Base-by-base conservation (phyloP, 1,140 invertebrate genomes). In the Ectropis grisescens region DNA sequence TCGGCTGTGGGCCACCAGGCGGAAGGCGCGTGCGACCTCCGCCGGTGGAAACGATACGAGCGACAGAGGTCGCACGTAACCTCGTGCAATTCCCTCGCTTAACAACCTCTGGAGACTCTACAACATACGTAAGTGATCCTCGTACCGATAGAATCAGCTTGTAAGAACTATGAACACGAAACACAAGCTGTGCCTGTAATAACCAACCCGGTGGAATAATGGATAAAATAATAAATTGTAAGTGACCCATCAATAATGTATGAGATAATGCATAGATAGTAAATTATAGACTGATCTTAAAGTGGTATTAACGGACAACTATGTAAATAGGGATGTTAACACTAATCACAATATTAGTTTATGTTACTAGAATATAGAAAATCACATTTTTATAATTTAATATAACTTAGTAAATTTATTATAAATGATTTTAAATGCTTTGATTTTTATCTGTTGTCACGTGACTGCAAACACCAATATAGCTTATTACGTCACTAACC, bases 21-120 rank as follows among this genome's bases (percentile, higher is more conserved):
- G 13, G 19, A 44, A 34, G 1, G 41, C 41, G 9, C 41, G 41
- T 14, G 31, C 7, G 1, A 11, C 36, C 2, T 38, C 35, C n/a
- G 13, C 19, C 1, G 36, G 27, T 9, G 24, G 12, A 24, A 26
- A 34, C 8, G 31, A 13, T 10, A 44, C 25, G 2, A 34, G 30
- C 6, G 33, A 23, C 16, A 42, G 19, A 11, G 40, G 43, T 7
- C 33, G 32, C 27, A 47, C 44, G 34, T 16, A 41, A 0, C 44
- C 44, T 10, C 13, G 15, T 1, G 11, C 27, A 6, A 47, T 47
- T 10, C 45, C 45, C 11, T 28, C 35, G 23, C 27, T 38, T 11
- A 47, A 6, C 16, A 34, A 8, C 2, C 1, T 6, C n/a, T 39
- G 41, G 2, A 44, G 9, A 9, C 2, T 26, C 41, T 44, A 15